These are phyloP conservation scores for Plagodis pulveraria DNA, from an alignment of 2,888 invertebrate genomes.

Conservation along the genomic window DNA sequence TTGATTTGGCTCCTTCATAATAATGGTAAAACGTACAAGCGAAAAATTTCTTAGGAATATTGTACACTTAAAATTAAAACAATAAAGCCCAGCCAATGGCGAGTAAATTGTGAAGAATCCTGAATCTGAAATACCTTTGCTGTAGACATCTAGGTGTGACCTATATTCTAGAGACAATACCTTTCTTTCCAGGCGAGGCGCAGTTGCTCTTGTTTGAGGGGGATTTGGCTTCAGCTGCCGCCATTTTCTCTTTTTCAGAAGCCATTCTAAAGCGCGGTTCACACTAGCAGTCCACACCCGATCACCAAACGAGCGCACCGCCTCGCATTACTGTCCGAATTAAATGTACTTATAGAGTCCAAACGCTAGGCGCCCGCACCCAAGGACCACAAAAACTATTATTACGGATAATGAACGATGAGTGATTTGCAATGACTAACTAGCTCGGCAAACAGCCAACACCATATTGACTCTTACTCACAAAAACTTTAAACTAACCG, in stretches of 20 bases:
- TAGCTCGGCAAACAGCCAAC: conserved; percentile 65
- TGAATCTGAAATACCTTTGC: no score
- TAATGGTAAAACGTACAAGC: no score
- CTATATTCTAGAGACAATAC: conserved; percentile 51
- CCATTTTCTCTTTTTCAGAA: conserved; percentile 81
- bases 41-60: no score
- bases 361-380: conserved; percentile 53
- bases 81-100: no score
- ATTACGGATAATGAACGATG: conserved; percentile 67
- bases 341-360: conserved; percentile 25
- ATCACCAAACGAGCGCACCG: conserved; percentile 61
- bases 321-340: conserved; percentile 68
- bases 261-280: conserved; percentile 66
- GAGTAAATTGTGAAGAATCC: no score
- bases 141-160: no score
- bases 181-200: conserved; percentile 81
- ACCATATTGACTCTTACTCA: conserved; percentile 66
- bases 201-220: conserved; percentile 79
- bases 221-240: conserved; percentile 74
- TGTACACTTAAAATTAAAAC: no score
- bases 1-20: no score
- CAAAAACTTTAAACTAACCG: conserved; percentile 50
- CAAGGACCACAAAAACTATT: conserved; percentile 49
- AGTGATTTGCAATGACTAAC: conserved; percentile 69
- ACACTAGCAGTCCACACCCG: conserved; percentile 52